Base-by-base conservation (phyloP, 1,140 invertebrate species). In the Nebria ingens region DNA sequence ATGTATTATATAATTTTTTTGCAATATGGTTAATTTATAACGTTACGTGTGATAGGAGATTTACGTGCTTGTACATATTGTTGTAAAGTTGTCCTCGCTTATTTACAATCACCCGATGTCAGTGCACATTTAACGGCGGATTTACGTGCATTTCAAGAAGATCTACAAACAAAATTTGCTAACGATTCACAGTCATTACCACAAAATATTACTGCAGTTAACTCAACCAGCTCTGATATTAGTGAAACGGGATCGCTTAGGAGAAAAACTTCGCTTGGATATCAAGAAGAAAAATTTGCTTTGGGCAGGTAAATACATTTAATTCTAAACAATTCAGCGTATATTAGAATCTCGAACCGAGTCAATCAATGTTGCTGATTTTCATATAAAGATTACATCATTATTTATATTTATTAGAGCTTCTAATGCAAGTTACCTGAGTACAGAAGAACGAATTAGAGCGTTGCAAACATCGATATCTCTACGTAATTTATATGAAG, bases 21-120 rank as follows among this genome's bases (percentile, higher is more conserved):
- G 21, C 21, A 17, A 19, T 22, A 40, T 55, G 29, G 13, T 21
- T 23, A 52, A 19, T 34, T 34, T 29, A 29, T 6, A 29, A 29
- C 13, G n/a, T 34, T 34, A n/a, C 6, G n/a, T 34, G 6, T 67
- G 73, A 1, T 61, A 80, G 92, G 91, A 38, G 90, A 93, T 64
- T 74, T 97, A 2, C 78, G 93, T 52, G 92, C 94, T 0, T 97
- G 93, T 70, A 92, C 86, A 2, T 96, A 96, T 66, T 97, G 94
- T 67, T 93, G 91, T 54, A 91, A 92, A 70, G 85, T 96, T 6
- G 92, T 96, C 9, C 73, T 93, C 0, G 88, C 86, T 0, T 95
- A 93, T 65, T 73, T 95, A 4, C 84, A 92, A 65, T 90, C 91
- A 17, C 82, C 87, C 0, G 87, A 91, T 59, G 76, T 84, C 61